Conservation (phyloP, 2,888 invertebrate species). For the Muschampia plurimacula region DNA sequence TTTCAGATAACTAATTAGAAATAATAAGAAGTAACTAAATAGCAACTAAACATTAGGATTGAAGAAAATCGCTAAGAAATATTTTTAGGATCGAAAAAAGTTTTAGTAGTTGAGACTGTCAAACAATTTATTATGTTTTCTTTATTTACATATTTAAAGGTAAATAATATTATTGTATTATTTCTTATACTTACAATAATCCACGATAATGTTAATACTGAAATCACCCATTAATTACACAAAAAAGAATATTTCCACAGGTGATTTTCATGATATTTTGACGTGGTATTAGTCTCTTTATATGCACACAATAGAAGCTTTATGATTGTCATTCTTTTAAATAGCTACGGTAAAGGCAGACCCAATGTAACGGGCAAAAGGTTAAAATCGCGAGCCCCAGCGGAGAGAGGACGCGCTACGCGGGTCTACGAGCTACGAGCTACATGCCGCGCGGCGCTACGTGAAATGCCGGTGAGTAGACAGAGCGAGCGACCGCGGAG, state of each 20-base stretch:
- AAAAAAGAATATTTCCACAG: constrained; percentile 69
- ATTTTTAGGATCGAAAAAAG: neutral
- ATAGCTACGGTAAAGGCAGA: constrained; percentile 57
- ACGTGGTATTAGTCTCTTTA: constrained; percentile 66
- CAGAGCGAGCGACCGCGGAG: constrained; percentile 64
- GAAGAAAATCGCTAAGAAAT: neutral
- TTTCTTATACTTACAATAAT: constrained; percentile 44
- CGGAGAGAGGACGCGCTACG: constrained; percentile 57
- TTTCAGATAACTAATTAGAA: no score
- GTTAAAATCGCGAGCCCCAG: constrained; percentile 56
- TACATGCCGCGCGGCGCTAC: constrained; percentile 32
- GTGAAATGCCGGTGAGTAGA: constrained; percentile 31
- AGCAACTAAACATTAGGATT: no score
- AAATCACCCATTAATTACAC: constrained; percentile 53
- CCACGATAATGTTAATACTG: constrained; percentile 22
- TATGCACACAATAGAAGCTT: constrained; percentile 65
- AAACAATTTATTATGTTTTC: neutral
- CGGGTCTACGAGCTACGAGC: constrained; percentile 46
- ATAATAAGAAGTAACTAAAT: no score
- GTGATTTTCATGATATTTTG: constrained; percentile 69
- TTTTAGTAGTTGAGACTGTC: no score
- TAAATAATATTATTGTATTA: neutral
- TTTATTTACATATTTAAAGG: neutral
- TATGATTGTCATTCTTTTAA: constrained; percentile 71
- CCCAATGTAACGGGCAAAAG: constrained; percentile 56